phyloP scores from a whole-genome alignment of 1,140 invertebrate genomes.

The Pogonognathellus flavescens region DNA sequence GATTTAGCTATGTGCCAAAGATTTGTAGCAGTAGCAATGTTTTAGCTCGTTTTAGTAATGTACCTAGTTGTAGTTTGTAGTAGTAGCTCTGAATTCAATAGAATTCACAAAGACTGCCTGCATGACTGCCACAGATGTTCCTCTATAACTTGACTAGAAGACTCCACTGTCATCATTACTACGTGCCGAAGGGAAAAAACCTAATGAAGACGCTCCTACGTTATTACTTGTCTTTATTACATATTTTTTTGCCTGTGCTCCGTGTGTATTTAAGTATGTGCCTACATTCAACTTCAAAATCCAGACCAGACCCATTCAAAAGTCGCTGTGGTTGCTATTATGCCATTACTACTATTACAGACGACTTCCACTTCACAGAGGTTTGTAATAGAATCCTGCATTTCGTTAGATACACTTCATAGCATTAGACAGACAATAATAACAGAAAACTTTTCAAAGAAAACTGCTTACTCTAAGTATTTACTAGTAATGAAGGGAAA shows the following conservation, averaged over 20 bases:
- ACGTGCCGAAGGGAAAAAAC: slow-evolving; percentile 45
- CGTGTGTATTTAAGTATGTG: neutral
- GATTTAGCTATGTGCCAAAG: slow-evolving; percentile 23
- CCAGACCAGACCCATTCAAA: slow-evolving; percentile 33
- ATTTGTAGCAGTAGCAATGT: neutral
- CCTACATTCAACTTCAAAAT: slow-evolving; percentile 20
- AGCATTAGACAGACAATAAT: slow-evolving; percentile 13
- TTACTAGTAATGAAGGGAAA: slow-evolving; percentile 9
- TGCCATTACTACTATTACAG: neutral
- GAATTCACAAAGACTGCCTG: neutral
- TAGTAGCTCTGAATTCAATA: neutral
- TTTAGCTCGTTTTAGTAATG: slow-evolving; percentile 1
- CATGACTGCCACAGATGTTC: slow-evolving; percentile 29
- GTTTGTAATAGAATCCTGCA: neutral
- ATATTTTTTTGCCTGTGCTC: neutral
- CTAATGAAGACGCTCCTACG: slow-evolving; percentile 34
- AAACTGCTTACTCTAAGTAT: neutral
- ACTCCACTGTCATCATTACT: slow-evolving; percentile 43
- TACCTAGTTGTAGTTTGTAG: neutral
- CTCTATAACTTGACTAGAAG: slow-evolving; percentile 18
- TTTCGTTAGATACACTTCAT: neutral
- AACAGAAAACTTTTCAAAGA: slow-evolving; percentile 28
- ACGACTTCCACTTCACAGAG: slow-evolving; percentile 23
- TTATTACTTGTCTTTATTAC: slow-evolving; percentile 44
- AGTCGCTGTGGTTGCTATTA: slow-evolving; percentile 19